Percentiles rank a stretch among this genome's conserved stretches.
Evolutionary conservation across 2,797 vertebrate species (phyloP).

Genomic region (Florisuga fusca): DNA sequence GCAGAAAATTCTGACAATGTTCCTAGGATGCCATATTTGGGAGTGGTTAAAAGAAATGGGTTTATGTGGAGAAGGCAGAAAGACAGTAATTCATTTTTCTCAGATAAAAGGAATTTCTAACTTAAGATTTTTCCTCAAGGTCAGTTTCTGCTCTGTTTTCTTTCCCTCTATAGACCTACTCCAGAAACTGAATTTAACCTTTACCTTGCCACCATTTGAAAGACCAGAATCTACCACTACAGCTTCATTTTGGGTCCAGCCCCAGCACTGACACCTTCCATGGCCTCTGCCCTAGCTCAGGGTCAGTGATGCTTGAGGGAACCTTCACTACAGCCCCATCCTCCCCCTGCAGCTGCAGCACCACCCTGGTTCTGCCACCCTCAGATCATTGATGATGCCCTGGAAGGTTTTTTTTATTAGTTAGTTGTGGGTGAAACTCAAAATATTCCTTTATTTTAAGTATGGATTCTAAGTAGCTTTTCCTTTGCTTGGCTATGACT

Average conservation of each 20-base stretch:
- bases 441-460: not conserved
- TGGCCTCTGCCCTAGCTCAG: not conserved
- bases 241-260: not conserved
- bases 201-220: not conserved
- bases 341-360: not conserved
- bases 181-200: not conserved
- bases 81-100: not conserved
- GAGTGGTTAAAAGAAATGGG: not conserved
- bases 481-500: not conserved
- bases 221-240: not conserved
- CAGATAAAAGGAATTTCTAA: not conserved
- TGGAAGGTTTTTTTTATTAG: not conserved
- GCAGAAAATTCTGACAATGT: not conserved
- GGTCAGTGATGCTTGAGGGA: accelerated
- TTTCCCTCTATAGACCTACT: not conserved
- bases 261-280: not conserved
- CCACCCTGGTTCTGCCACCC: not conserved
- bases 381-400: not conserved
- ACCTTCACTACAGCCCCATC: not conserved
- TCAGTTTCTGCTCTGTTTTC: not conserved
- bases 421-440: not conserved
- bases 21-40: not conserved
- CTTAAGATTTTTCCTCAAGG: not conserved
- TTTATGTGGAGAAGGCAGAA: not conserved
- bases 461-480: not conserved